Evolutionary conservation across 2,113 vertebrate species (phyloP).

Genomic region (Apus apus): DNA sequence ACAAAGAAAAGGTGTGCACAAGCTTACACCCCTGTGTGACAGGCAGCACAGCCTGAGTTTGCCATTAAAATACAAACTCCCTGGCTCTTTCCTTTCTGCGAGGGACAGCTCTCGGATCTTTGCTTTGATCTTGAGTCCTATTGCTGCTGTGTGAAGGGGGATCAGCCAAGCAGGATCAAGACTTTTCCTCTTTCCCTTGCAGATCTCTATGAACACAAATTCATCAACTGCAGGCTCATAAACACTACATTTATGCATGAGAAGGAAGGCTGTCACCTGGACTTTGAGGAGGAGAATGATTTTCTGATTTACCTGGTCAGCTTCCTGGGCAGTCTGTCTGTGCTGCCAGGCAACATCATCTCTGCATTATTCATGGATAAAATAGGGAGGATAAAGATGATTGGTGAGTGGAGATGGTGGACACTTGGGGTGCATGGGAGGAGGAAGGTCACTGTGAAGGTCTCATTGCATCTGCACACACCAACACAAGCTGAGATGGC

Average conservation of each 20-base stretch:
- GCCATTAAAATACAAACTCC: background rate
- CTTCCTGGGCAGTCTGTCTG: slow-evolving; percentile 93
- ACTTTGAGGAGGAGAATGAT: slow-evolving; percentile 94
- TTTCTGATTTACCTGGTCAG: slow-evolving; percentile 96
- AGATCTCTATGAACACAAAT: slow-evolving; percentile 93
- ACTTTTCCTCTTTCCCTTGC: slow-evolving; percentile 5
- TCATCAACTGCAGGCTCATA: slow-evolving; percentile 87
- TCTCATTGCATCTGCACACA: background rate
- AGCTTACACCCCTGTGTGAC: background rate
- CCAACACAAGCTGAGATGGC: fast-evolving
- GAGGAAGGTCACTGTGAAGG: background rate
- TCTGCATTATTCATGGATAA: slow-evolving; percentile 96
- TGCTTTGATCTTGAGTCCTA: background rate
- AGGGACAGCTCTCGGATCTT: background rate
- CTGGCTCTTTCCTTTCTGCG: background rate
- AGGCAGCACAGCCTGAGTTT: background rate
- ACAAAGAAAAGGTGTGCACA: background rate
- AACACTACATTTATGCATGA: slow-evolving; percentile 85
- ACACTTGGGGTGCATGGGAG: fast-evolving
- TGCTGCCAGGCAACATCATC: slow-evolving; percentile 94
- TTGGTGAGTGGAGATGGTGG: slow-evolving; percentile 77
- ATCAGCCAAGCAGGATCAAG: background rate
- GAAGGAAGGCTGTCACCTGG: slow-evolving; percentile 92
- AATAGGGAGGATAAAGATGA: slow-evolving; percentile 92
- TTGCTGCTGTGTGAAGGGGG: background rate